Conservation (phyloP, 2,113 vertebrate genomes). For the Catharus bicknelli region DNA sequence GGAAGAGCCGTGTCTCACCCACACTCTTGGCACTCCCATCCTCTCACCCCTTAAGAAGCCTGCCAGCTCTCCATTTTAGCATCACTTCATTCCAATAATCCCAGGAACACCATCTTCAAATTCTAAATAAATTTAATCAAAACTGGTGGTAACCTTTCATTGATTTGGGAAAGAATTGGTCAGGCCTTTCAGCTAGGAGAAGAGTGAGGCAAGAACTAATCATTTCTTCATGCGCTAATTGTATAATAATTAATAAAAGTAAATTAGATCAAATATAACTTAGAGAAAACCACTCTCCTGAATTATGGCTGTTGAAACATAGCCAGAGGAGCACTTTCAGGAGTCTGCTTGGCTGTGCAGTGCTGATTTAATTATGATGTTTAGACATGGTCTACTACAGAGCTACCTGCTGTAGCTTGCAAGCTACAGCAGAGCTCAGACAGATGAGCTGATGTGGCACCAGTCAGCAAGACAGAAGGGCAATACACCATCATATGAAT, state of each 20-base stretch:
- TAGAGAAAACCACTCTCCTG: conserved; percentile 21
- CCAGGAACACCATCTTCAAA: neutral
- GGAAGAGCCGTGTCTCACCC: rapidly evolving
- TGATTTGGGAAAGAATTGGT: neutral
- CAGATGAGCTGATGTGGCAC: neutral
- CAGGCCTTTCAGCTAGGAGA: neutral
- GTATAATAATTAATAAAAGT: conserved; percentile 40
- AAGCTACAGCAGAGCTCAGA: neutral
- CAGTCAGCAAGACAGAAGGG: neutral
- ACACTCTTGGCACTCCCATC: neutral
- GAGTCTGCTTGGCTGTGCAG: neutral
- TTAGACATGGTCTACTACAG: neutral
- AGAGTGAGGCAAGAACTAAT: neutral
- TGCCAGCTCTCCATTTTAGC: neutral
- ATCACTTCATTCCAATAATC: neutral
- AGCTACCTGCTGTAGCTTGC: neutral
- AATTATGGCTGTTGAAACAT: conserved; percentile 10
- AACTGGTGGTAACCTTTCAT: neutral
- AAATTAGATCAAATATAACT: conserved; percentile 40
- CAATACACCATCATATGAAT: neutral
- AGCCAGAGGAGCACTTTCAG: conserved; percentile 56
- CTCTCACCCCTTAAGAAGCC: neutral
- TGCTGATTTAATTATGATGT: conserved; percentile 26
- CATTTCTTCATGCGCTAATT: neutral
- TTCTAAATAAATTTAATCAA: neutral